These are phyloP conservation scores for Zosterops japonicus DNA, from an alignment of 2,113 vertebrate genomes.

Conservation along the genomic window DNA sequence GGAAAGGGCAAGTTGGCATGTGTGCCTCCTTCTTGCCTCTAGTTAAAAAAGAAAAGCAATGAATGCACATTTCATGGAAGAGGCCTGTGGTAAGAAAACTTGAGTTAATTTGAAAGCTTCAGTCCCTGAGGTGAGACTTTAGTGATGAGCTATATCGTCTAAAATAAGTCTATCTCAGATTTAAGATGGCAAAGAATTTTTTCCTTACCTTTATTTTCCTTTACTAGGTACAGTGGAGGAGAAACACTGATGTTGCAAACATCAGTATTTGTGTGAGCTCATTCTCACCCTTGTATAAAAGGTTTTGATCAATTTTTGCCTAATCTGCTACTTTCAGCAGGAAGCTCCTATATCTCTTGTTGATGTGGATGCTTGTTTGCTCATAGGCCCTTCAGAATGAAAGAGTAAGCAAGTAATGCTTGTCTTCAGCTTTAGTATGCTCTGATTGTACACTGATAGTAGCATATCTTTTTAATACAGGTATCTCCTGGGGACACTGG, in stretches of 20 bases:
- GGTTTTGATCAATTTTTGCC: background rate
- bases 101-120: background rate
- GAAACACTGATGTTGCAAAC: background rate
- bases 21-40: background rate
- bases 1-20: background rate
- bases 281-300: background rate
- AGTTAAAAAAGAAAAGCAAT: background rate
- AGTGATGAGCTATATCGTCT: background rate
- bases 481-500: conserved; percentile 98
- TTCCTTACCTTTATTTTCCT: background rate
- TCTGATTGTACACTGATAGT: background rate
- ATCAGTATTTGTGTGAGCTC: background rate
- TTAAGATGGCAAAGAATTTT: background rate
- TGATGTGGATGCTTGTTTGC: background rate
- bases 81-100: background rate
- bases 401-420: background rate
- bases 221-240: background rate
- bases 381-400: background rate
- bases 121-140: background rate
- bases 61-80: background rate
- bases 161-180: background rate
- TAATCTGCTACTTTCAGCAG: background rate
- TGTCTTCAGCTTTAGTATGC: background rate
- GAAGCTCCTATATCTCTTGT: background rate
- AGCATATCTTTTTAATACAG: conserved; percentile 53